Conservation (phyloP, 2,113 vertebrate species). For the Oriolus oriolus region DNA sequence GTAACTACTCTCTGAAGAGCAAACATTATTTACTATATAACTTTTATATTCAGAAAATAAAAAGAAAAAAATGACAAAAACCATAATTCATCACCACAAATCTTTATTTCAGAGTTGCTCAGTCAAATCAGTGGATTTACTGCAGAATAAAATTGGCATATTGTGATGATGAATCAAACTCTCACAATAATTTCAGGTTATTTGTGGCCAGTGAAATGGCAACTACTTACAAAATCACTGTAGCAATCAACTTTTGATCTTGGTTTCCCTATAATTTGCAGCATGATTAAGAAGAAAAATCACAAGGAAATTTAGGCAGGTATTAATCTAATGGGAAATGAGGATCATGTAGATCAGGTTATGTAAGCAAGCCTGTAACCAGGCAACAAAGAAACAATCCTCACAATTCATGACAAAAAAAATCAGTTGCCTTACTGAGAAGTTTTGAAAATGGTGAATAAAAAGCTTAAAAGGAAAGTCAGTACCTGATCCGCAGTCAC, state of each 20-base stretch:
- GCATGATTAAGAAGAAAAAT: background rate
- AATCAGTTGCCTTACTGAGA: background rate
- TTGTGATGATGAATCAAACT: background rate
- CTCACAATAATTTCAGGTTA: background rate
- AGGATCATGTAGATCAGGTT: background rate
- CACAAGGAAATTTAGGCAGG: background rate
- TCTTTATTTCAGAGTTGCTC: background rate
- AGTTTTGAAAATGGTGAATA: background rate
- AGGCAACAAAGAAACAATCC: background rate
- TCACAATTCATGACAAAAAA: background rate
- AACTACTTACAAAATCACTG: background rate
- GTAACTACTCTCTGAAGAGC: background rate
- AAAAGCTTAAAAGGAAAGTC: background rate
- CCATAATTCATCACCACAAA: background rate
- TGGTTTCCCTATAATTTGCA: background rate
- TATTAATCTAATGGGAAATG: background rate
- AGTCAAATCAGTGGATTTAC: background rate
- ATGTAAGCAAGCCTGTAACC: background rate
- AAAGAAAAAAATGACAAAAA: background rate
- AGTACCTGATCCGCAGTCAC: background rate
- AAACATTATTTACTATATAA: background rate
- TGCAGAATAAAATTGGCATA: background rate
- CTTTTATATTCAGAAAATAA: background rate
- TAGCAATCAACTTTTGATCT: background rate
- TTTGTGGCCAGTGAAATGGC: background rate